Percentiles rank a stretch among this genome's conserved stretches.
phyloP scores from a whole-genome alignment of 2,888 invertebrate species.

The Agriopis aurantiaria region DNA sequence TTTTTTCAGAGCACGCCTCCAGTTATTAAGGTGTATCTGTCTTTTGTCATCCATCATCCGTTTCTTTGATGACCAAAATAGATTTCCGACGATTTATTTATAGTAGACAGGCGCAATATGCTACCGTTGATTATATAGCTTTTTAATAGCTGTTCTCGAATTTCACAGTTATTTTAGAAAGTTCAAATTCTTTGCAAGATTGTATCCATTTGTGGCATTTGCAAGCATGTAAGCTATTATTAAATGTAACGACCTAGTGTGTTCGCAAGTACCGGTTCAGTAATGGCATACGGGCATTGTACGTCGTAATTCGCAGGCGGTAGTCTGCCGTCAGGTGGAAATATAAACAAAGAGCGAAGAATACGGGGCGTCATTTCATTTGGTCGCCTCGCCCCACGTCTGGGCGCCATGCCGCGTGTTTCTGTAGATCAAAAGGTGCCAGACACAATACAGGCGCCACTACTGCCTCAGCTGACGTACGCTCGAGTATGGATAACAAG shows the following conservation, averaged over 20 bases:
- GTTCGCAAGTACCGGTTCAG: slow-evolving; percentile 25
- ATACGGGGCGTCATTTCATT: slow-evolving; percentile 41
- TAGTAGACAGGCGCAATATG: slow-evolving; percentile 2
- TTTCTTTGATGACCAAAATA: slow-evolving; percentile 26
- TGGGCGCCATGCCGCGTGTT: slow-evolving; percentile 21
- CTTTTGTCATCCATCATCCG: slow-evolving; percentile 15
- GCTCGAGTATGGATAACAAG: slow-evolving; percentile 10
- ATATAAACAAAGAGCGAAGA: slow-evolving; percentile 50
- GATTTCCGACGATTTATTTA: slow-evolving; percentile 8
- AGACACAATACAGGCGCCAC: slow-evolving; percentile 21
- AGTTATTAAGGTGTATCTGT: slow-evolving; percentile 1
- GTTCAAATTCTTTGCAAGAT: neutral
- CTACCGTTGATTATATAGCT: slow-evolving; percentile 1
- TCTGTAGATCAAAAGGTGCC: slow-evolving; percentile 23
- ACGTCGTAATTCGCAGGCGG: slow-evolving; percentile 33
- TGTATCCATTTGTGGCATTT: neutral
- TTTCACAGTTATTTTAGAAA: slow-evolving; percentile 4
- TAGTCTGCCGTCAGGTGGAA: slow-evolving; percentile 52
- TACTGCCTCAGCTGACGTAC: slow-evolving; percentile 1
- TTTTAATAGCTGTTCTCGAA: slow-evolving; percentile 5
- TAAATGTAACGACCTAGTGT: slow-evolving; percentile 19
- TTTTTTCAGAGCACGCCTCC: slow-evolving; percentile 4
- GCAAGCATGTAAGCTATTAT: slow-evolving; percentile 1
- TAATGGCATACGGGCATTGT: slow-evolving; percentile 27
- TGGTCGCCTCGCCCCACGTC: slow-evolving; percentile 5